These are phyloP conservation scores for Chaetogeoica ovagalla DNA, from an alignment of 2,888 invertebrate species.

Conservation along the genomic window DNA sequence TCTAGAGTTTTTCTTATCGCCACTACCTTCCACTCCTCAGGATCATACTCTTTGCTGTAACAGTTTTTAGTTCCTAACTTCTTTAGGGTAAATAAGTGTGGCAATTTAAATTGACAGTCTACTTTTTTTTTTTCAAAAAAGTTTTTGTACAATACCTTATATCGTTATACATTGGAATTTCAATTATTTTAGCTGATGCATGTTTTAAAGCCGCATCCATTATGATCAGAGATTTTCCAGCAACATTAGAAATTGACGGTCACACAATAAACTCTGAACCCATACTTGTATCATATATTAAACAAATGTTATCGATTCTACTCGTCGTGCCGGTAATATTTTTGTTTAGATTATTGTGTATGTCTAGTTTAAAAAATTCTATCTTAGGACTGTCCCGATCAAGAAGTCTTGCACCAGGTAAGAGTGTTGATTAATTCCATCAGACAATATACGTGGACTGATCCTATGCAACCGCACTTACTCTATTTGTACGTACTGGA, in stretches of 20 bases:
- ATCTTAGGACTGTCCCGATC: constrained; percentile 82
- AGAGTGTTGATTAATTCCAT: constrained; percentile 80
- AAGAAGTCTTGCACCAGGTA: constrained; percentile 79
- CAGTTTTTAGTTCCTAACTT: too few species aligned
- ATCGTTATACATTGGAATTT: background rate
- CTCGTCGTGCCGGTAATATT: constrained; percentile 74
- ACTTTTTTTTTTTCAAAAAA: too few species aligned
- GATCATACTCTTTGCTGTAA: too few species aligned
- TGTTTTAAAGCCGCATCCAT: constrained; percentile 88
- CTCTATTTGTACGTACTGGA: constrained; percentile 78
- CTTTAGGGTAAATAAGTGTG: too few species aligned
- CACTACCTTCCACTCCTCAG: too few species aligned
- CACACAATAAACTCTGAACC: constrained; percentile 74
- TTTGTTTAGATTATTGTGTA: background rate
- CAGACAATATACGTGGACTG: constrained; percentile 73
- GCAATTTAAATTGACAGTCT: too few species aligned
- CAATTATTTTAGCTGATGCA: constrained; percentile 79
- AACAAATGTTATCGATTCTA: constrained; percentile 79
- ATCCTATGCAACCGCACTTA: constrained; percentile 68
- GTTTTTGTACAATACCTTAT: too few species aligned
- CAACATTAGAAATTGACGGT: constrained; percentile 72
- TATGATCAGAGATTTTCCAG: constrained; percentile 77
- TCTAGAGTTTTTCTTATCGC: too few species aligned
- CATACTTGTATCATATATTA: constrained; percentile 71
- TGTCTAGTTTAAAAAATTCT: background rate